These are phyloP conservation scores for Drosophila lacertosa DNA, from an alignment of 1,140 invertebrate species.

Conservation along the genomic window DNA sequence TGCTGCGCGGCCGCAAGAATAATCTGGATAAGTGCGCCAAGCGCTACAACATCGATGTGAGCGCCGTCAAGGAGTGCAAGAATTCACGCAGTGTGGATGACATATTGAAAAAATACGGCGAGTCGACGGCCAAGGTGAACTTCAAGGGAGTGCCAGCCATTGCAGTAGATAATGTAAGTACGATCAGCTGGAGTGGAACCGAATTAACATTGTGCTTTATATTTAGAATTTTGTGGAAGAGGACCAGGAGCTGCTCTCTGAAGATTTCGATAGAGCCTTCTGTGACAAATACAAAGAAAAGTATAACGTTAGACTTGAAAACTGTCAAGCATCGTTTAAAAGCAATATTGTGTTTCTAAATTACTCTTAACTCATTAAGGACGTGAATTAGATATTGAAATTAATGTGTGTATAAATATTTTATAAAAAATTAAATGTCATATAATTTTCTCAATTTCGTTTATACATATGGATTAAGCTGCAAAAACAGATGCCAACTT, in stretches of 20 bases:
- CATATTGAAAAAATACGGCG: constrained; percentile 54
- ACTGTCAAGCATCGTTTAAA: background rate
- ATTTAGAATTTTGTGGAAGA: constrained; percentile 28
- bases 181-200: background rate
- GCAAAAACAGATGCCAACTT: background rate
- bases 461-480: background rate
- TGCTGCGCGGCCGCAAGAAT: constrained; percentile 61
- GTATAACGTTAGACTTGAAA: constrained; percentile 41
- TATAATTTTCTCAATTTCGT: background rate
- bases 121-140: constrained; percentile 21
- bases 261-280: constrained; percentile 51
- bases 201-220: too few relatives aligned
- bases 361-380: background rate
- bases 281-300: constrained; percentile 55
- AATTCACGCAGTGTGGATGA: constrained; percentile 31
- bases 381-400: background rate
- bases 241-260: constrained; percentile 28
- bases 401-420: background rate
- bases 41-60: constrained; percentile 48
- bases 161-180: constrained; percentile 51
- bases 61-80: constrained; percentile 50
- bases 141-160: constrained; percentile 52
- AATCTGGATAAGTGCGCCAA: constrained; percentile 51
- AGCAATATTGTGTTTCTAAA: background rate
- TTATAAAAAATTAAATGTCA: background rate